A percentile compares a stretch with the other conserved stretches of the same genome.
phyloP scores from a whole-genome alignment of 2,888 invertebrate species.

The Drosophila paranaensis region DNA sequence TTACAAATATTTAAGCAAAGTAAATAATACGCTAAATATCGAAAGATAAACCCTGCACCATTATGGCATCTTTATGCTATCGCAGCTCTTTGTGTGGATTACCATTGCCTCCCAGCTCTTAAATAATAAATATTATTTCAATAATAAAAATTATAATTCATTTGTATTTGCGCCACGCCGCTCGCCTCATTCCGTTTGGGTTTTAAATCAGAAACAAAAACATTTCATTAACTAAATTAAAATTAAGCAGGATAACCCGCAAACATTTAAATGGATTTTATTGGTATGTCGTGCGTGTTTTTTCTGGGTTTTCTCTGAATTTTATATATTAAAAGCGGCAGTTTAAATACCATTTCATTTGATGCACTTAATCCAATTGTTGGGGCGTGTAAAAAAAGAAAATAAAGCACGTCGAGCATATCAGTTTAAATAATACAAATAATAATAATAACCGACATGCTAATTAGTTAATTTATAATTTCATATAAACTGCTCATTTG shows the following conservation, averaged over 20 bases:
- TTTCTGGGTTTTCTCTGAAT: slow-evolving; percentile 10
- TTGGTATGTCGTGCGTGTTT: slow-evolving; percentile 17
- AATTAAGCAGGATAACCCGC: slow-evolving; percentile 60
- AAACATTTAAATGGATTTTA: slow-evolving; percentile 44
- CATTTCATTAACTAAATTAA: slow-evolving; percentile 73
- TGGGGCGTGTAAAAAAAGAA: slow-evolving; percentile 37
- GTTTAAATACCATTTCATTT: slow-evolving; percentile 64
- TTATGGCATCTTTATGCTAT: too few species aligned
- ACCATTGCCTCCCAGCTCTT: neutral
- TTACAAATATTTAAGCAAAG: neutral
- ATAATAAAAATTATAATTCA: neutral
- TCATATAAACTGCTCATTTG: slow-evolving; percentile 69
- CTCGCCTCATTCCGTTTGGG: slow-evolving; percentile 32
- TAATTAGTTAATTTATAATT: slow-evolving; percentile 73
- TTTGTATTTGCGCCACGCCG: slow-evolving; percentile 1
- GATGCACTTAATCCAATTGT: slow-evolving; percentile 72
- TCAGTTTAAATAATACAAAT: slow-evolving; percentile 29
- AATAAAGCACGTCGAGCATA: slow-evolving; percentile 3
- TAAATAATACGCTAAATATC: neutral
- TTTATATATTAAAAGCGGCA: slow-evolving; percentile 55
- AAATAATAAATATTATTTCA: slow-evolving; percentile 8
- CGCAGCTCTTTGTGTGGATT: neutral
- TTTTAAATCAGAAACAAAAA: slow-evolving; percentile 20
- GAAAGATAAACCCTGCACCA: neutral
- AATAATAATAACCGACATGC: slow-evolving; percentile 45